phyloP scores from a whole-genome alignment of 37 sponge, comb jelly and placozoan species.

The Trichoplax adhaerens region DNA sequence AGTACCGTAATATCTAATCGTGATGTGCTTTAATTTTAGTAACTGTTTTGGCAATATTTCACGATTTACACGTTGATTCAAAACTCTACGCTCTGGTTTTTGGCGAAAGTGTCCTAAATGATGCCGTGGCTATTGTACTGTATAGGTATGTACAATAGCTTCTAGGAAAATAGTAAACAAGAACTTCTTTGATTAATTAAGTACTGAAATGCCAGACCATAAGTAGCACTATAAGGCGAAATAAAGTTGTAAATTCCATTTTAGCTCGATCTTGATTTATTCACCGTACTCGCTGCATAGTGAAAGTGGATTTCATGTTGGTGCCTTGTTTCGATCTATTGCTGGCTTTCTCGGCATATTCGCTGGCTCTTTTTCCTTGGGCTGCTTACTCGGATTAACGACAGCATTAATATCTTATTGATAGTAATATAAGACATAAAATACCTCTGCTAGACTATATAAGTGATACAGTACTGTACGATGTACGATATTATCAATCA shows the following conservation, averaged over 20 bases:
- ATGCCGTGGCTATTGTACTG: constrained; percentile 94
- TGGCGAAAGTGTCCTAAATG: constrained; percentile 99
- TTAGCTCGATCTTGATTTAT: no score
- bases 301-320: no score
- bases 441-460: no score
- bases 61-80: constrained; percentile 84
- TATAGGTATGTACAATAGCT: constrained; percentile 11
- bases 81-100: constrained; percentile 89
- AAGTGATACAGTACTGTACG: no score
- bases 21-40: constrained; percentile 18
- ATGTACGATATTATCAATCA: no score
- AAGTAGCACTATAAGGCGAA: no score
- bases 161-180: no score
- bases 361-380: constrained; percentile 80
- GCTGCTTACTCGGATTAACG: constrained; percentile 43
- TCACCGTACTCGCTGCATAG: no score
- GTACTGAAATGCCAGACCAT: no score
- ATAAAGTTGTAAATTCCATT: no score
- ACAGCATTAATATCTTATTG: constrained; percentile 47
- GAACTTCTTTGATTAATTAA: no score
- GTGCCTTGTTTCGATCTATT: constrained; percentile 12
- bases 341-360: constrained; percentile 71
- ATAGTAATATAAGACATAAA: no score
- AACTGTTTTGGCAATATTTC: constrained; percentile 89
- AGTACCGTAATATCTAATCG: background rate